These are phyloP conservation scores for Actias luna DNA, from an alignment of 2,888 invertebrate species.

Conservation along the genomic window DNA sequence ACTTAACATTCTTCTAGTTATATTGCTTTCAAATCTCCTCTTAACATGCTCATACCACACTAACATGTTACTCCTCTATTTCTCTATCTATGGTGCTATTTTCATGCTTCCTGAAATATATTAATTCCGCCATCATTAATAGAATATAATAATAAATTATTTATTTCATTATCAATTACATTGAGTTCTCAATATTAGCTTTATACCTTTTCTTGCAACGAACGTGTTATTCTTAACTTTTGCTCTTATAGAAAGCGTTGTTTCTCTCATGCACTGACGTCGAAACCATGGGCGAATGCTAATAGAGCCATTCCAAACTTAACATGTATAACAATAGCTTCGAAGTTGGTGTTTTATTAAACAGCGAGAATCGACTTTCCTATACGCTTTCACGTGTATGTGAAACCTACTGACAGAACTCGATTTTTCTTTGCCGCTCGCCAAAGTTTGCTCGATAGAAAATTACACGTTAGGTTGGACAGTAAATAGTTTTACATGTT, in stretches of 20 bases:
- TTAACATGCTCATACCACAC: too few species aligned
- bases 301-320: constrained; percentile 27
- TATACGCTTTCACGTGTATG: constrained; percentile 37
- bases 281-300: constrained; percentile 36
- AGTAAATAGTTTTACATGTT: neutral
- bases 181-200: too few species aligned
- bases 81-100: too few species aligned
- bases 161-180: too few species aligned
- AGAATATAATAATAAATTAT: too few species aligned
- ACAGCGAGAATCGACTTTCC: constrained; percentile 41
- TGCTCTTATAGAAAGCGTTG: constrained; percentile 37
- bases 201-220: too few species aligned
- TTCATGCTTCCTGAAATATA: too few species aligned
- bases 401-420: constrained; percentile 25
- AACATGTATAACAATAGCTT: constrained; percentile 29
- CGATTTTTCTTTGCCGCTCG: constrained; percentile 5
- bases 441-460: neutral
- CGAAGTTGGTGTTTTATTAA: constrained; percentile 28
- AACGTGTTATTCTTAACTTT: neutral
- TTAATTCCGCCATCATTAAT: too few species aligned
- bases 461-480: neutral
- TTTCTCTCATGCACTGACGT: constrained; percentile 23
- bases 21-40: too few species aligned
- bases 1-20: too few species aligned
- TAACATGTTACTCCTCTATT: too few species aligned